Percentiles rank a stretch among this genome's conserved stretches.
Evolutionary conservation across 1,140 invertebrate species (phyloP).

Genomic region (Coptotermes formosanus): DNA sequence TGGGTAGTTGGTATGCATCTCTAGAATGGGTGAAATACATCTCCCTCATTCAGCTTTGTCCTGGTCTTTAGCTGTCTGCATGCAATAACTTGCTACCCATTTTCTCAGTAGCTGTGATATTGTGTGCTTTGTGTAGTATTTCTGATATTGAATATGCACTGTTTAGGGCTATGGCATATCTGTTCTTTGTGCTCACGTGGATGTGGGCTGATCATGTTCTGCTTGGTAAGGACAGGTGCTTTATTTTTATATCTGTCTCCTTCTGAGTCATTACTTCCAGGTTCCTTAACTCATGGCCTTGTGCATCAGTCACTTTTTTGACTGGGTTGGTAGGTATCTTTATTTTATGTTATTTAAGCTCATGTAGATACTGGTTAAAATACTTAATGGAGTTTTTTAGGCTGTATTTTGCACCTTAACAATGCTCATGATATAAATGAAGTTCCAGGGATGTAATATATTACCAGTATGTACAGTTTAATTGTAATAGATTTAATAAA

Average conservation of each 20-base stretch:
- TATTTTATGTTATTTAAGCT: background rate
- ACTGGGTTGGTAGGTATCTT: background rate
- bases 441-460: background rate
- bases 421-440: background rate
- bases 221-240: constrained; percentile 8
- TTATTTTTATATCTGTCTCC: background rate
- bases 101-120: constrained; percentile 21
- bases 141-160: background rate
- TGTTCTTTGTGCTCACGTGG: constrained; percentile 2
- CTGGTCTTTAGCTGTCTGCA: background rate
- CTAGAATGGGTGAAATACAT: background rate
- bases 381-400: background rate
- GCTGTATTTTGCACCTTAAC: background rate
- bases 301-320: background rate
- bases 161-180: background rate
- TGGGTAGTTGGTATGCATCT: background rate
- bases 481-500: background rate
- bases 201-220: background rate
- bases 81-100: constrained; percentile 19
- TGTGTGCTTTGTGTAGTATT: constrained; percentile 22
- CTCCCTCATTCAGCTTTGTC: background rate
- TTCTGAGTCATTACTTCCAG: constrained; percentile 3
- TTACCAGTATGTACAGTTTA: background rate
- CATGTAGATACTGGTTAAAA: background rate
- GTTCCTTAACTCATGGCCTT: background rate